Conservation (phyloP, 2,113 vertebrate genomes). For the Bagarius yarrelli region DNA sequence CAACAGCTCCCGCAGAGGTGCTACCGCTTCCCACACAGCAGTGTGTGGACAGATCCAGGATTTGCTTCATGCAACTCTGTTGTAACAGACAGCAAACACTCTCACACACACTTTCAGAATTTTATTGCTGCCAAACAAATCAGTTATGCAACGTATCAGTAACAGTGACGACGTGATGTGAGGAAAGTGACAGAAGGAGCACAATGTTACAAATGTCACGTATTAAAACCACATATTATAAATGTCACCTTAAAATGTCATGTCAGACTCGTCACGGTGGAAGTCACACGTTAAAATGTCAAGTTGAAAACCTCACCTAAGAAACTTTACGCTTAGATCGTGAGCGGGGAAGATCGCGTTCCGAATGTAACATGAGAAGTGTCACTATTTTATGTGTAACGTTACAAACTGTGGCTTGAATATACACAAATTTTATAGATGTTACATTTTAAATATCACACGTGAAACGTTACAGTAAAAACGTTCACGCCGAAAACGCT, state of each 20-base stretch:
- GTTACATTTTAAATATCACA: background rate
- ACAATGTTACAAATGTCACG: constrained; percentile 5
- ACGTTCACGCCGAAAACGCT: too few species aligned
- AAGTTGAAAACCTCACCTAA: background rate
- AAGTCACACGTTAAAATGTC: constrained; percentile 10
- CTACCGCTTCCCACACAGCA: background rate
- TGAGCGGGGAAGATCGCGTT: background rate
- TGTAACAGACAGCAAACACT: constrained; percentile 22
- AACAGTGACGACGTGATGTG: background rate
- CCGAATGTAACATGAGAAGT: background rate
- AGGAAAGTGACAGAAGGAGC: constrained; percentile 8
- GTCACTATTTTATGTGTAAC: background rate
- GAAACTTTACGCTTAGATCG: background rate
- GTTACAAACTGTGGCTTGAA: too few species aligned
- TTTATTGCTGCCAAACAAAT: constrained; percentile 16
- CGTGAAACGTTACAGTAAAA: background rate
- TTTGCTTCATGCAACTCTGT: constrained; percentile 27
- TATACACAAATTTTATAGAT: too few species aligned
- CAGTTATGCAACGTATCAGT: constrained; percentile 34
- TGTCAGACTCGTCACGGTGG: background rate
- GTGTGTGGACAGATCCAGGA: background rate
- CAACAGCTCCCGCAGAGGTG: constrained; percentile 1
- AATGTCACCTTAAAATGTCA: constrained; percentile 27
- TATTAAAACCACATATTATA: constrained; percentile 15
- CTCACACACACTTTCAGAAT: constrained; percentile 1